These are phyloP conservation scores for Lipophrys pholis DNA, from an alignment of 2,113 vertebrate genomes.

Conservation along the genomic window DNA sequence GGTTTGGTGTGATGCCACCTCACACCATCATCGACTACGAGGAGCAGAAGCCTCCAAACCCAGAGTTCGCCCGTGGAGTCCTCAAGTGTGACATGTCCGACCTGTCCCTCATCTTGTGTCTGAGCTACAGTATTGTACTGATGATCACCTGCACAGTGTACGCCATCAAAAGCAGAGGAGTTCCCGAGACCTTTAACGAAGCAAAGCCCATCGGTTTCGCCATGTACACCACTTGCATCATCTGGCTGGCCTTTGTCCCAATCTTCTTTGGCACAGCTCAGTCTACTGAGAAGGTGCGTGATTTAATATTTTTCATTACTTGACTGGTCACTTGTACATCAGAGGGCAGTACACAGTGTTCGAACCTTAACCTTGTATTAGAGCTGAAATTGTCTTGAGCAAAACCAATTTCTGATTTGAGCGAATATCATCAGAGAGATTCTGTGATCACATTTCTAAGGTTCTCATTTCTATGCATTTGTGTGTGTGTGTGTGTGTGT, in stretches of 20 bases:
- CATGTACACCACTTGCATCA: conserved; percentile 92
- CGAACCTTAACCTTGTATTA: background rate
- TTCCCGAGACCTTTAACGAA: conserved; percentile 94
- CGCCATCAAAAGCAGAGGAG: conserved; percentile 90
- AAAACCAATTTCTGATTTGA: background rate
- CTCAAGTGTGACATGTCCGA: conserved; percentile 94
- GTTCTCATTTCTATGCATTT: too few relatives aligned
- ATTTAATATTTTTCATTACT: background rate
- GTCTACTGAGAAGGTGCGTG: conserved; percentile 89
- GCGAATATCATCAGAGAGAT: too few relatives aligned
- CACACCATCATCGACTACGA: conserved; percentile 91
- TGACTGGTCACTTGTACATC: background rate
- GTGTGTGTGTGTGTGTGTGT: too few relatives aligned
- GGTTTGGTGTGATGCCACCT: conserved; percentile 88
- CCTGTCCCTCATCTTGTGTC: conserved; percentile 87
- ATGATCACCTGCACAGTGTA: conserved; percentile 94
- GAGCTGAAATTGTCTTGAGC: background rate
- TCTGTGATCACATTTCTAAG: too few relatives aligned
- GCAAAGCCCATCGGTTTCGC: conserved; percentile 93
- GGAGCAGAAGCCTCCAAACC: conserved; percentile 89
- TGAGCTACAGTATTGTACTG: conserved; percentile 90
- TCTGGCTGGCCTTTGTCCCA: conserved; percentile 93
- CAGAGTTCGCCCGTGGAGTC: conserved; percentile 88
- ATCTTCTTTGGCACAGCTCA: conserved; percentile 93
- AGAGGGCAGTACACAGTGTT: background rate